A percentile compares a stretch with the other conserved stretches of the same genome.
Conservation (phyloP, 37 sponge, comb jelly and placozoan genomes). For the Aplysina aerophoba region DNA sequence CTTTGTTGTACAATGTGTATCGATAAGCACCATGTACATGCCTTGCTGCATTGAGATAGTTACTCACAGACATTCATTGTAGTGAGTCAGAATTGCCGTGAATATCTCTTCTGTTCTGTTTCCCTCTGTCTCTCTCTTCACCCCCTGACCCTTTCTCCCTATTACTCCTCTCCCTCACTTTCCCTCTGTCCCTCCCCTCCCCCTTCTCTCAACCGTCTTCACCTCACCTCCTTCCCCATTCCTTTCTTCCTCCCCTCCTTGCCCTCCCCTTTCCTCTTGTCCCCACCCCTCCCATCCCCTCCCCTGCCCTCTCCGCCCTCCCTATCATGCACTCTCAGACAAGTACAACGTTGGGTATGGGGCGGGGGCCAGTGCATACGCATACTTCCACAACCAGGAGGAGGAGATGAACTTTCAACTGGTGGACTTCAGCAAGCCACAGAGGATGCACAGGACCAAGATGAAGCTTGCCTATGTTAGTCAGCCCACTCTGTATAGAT, state of each 20-base stretch:
- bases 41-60: too few species aligned
- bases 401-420: slow-evolving; percentile 87
- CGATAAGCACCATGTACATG: too few species aligned
- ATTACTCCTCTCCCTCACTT: too few species aligned
- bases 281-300: background rate
- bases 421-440: slow-evolving; percentile 84
- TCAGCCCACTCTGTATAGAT: background rate
- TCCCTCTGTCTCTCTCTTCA: too few species aligned
- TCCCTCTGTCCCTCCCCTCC: too few species aligned
- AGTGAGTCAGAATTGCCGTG: too few species aligned
- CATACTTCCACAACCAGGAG: slow-evolving; percentile 80
- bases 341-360: slow-evolving; percentile 77
- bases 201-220: too few species aligned
- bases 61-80: too few species aligned
- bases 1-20: too few species aligned
- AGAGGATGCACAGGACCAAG: slow-evolving; percentile 56
- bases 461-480: slow-evolving; percentile 46
- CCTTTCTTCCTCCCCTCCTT: background rate
- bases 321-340: slow-evolving; percentile 37
- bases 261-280: background rate
- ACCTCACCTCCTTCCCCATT: background rate
- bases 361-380: slow-evolving; percentile 65
- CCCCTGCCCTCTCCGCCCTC: background rate
- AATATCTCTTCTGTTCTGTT: too few species aligned
- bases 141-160: too few species aligned